Percentiles rank a stretch among this genome's conserved stretches.
Conservation (phyloP, 1,140 invertebrate genomes). For the Cardiocondyla obscurior region DNA sequence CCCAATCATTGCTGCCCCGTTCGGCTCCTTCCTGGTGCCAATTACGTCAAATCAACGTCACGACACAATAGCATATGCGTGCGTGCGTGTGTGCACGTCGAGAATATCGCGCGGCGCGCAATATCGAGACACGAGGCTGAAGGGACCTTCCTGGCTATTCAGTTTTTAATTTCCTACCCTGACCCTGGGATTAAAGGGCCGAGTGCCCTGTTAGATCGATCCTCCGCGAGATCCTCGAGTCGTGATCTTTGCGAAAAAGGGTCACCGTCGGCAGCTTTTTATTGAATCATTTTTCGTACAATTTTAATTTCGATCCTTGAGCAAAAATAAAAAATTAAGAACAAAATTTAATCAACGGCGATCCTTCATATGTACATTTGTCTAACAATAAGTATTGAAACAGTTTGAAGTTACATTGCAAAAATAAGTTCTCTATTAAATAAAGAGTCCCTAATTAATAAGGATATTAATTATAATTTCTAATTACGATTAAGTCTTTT, state of each 20-base stretch:
- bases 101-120: constrained; percentile 52
- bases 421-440: too few relatives aligned
- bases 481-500: background rate
- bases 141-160: constrained; percentile 44
- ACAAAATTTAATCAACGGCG: too few relatives aligned
- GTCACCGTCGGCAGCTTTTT: background rate
- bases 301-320: background rate
- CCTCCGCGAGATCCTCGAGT: background rate
- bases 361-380: too few relatives aligned
- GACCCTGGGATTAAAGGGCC: constrained; percentile 47
- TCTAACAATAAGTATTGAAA: too few relatives aligned
- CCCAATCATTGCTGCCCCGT: constrained; percentile 82
- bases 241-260: constrained; percentile 5
- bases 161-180: constrained; percentile 62
- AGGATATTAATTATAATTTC: background rate
- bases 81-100: constrained; percentile 42
- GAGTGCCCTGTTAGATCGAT: constrained; percentile 35
- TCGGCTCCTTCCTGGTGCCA: constrained; percentile 81
- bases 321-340: background rate
- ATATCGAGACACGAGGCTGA: constrained; percentile 49
- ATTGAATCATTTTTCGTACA: background rate
- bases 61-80: constrained; percentile 74
- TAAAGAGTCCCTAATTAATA: too few relatives aligned
- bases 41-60: constrained; percentile 84
- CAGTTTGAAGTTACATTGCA: background rate